These are phyloP conservation scores for Microtus montanus DNA, from an alignment of 2,113 vertebrate genomes.

Conservation along the genomic window DNA sequence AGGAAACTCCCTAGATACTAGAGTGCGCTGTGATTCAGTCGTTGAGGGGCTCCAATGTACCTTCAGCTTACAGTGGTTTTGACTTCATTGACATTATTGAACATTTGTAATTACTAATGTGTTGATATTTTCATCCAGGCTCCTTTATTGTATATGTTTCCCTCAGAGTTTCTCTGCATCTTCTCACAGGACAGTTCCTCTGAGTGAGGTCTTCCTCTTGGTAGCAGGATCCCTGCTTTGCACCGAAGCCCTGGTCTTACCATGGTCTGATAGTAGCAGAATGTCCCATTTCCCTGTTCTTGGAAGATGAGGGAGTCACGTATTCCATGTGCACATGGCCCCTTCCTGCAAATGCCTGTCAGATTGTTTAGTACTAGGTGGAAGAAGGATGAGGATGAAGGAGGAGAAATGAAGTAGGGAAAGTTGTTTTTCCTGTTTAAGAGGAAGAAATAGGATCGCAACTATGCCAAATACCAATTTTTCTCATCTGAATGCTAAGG, in stretches of 20 bases:
- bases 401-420: conserved; percentile 64
- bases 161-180: background rate
- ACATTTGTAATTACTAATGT: background rate
- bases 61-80: background rate
- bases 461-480: conserved; percentile 71
- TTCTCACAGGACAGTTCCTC: background rate
- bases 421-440: background rate
- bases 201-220: background rate
- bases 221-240: background rate
- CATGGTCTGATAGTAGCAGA: background rate
- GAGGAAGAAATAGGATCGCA: conserved; percentile 54
- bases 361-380: conserved; percentile 75
- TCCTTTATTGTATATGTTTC: background rate
- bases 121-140: background rate
- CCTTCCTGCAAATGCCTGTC: conserved; percentile 77
- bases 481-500: conserved; percentile 77
- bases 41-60: no score
- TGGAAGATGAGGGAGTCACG: conserved; percentile 67
- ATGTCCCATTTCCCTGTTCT: conserved; percentile 64
- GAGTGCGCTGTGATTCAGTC: background rate
- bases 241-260: conserved; percentile 5
- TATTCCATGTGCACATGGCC: conserved; percentile 65
- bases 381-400: fast-evolving
- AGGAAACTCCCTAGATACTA: background rate
- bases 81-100: background rate